Evolutionary conservation across 2,888 invertebrate species (phyloP).

Genomic region (Lamellibrachia columna): DNA sequence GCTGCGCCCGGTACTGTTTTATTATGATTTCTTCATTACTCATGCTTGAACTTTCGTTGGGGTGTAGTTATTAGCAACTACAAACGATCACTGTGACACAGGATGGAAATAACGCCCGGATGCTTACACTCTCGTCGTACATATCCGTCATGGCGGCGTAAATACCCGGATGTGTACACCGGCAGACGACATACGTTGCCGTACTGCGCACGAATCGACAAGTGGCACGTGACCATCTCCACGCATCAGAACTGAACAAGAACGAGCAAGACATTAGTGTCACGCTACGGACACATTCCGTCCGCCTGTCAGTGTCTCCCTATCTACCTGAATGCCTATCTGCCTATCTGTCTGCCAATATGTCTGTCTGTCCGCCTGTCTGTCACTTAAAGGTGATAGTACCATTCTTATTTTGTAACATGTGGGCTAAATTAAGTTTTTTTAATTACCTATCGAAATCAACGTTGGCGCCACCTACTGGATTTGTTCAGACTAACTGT

Average conservation of each 20-base stretch:
- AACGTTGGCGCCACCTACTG: not conserved
- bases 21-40: not conserved
- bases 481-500: not conserved
- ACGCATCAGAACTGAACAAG: slow-evolving; percentile 21
- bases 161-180: slow-evolving; percentile 56
- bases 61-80: too few species aligned
- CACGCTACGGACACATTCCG: not conserved
- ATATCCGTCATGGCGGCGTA: slow-evolving; percentile 65
- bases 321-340: not conserved
- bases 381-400: not conserved
- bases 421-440: not conserved
- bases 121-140: slow-evolving; percentile 64
- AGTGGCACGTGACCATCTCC: not conserved
- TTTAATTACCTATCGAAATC: not conserved
- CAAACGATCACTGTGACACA: too few species aligned
- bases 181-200: slow-evolving; percentile 50
- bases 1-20: too few species aligned
- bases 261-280: not conserved
- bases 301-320: not conserved
- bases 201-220: slow-evolving; percentile 32
- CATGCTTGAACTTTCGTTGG: not conserved
- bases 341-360: not conserved
- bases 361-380: not conserved
- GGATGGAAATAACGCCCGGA: not conserved
- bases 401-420: not conserved